Evolutionary conservation across 2,113 vertebrate genomes (phyloP).

Genomic region (Phalacrocorax brasilianus): DNA sequence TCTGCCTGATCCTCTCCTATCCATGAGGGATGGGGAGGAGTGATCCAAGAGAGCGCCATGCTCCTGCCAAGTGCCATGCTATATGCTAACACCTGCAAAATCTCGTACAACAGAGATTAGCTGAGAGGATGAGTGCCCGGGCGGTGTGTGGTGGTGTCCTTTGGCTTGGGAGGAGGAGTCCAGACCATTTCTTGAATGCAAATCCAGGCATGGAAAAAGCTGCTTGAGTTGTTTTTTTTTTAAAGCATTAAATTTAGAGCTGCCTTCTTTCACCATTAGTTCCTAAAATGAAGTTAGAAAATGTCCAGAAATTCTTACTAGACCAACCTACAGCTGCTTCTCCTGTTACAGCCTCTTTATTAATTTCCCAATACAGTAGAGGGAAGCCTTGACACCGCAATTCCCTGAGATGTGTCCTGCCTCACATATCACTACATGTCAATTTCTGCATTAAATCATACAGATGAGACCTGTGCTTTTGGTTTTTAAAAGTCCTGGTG

Average conservation of each 20-base stretch:
- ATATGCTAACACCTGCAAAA: neutral
- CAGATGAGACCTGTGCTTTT: neutral
- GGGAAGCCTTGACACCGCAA: neutral
- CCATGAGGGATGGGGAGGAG: neutral
- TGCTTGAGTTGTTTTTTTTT: neutral
- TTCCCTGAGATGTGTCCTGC: neutral
- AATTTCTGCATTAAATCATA: neutral
- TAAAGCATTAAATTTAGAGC: neutral
- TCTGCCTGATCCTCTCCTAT: neutral
- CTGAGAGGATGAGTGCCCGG: neutral
- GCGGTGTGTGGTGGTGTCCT: neutral
- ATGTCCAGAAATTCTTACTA: neutral
- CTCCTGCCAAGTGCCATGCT: neutral
- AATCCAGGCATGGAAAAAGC: neutral
- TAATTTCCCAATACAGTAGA: neutral
- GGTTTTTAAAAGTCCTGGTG: neutral
- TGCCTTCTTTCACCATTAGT: neutral
- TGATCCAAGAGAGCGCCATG: neutral
- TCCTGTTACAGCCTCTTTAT: neutral
- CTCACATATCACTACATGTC: neutral
- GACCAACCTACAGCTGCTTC: neutral
- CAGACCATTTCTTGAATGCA: accelerated
- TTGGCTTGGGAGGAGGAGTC: neutral
- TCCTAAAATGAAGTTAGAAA: neutral
- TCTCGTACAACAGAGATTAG: neutral